Percentiles rank a stretch among this genome's conserved stretches.
Conservation (phyloP, 2,113 vertebrate species). For the Chionomys nivalis region DNA sequence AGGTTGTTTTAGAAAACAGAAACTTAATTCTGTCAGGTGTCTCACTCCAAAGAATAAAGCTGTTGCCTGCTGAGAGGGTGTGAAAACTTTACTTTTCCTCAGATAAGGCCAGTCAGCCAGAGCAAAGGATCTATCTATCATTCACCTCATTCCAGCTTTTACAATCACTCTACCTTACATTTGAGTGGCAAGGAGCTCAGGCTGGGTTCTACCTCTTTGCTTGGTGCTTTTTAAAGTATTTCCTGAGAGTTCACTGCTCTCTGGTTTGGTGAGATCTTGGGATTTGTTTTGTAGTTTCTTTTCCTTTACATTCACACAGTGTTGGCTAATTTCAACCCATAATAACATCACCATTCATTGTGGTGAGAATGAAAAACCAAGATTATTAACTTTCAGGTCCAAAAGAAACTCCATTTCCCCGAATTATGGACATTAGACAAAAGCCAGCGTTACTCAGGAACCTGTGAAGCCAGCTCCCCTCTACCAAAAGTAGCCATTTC, state of each 20-base stretch:
- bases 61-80: not conserved
- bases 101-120: not conserved
- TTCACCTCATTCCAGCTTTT: not conserved
- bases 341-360: not conserved
- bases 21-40: no score
- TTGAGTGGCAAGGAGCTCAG: not conserved
- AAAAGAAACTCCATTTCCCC: not conserved
- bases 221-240: not conserved
- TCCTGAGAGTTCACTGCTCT: not conserved
- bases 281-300: not conserved
- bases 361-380: not conserved
- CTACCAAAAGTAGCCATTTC: not conserved
- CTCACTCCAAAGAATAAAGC: not conserved
- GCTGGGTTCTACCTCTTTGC: no score
- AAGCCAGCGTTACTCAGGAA: no score
- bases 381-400: not conserved
- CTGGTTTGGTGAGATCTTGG: not conserved
- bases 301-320: not conserved
- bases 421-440: not conserved
- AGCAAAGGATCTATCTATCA: not conserved
- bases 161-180: not conserved
- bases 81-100: not conserved
- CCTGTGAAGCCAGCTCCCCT: no score
- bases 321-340: not conserved
- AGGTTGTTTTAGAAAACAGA: not conserved